These are phyloP conservation scores for Asbolus verrucosus DNA, from an alignment of 1,140 invertebrate species.

Conservation along the genomic window DNA sequence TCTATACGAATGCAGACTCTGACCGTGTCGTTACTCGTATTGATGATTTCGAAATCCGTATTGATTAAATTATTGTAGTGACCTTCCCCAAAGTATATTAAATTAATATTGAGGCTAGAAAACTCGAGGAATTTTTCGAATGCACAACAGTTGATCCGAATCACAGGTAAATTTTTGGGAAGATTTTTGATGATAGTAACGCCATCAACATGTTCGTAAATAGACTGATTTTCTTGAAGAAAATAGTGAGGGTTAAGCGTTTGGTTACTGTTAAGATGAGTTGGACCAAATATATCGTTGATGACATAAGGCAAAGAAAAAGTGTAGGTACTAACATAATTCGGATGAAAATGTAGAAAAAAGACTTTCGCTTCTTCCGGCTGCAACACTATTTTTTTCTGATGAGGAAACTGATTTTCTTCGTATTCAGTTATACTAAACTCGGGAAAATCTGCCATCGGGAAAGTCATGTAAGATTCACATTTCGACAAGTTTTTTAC, in stretches of 20 bases:
- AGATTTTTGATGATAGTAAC: not conserved
- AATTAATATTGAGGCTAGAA: constrained; percentile 11
- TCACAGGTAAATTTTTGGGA: not conserved
- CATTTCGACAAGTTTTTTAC: constrained; percentile 30
- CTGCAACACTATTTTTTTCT: constrained; percentile 28
- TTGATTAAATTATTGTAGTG: not conserved
- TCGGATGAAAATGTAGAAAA: constrained; percentile 50
- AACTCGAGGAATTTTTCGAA: constrained; percentile 7
- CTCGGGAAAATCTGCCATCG: constrained; percentile 44
- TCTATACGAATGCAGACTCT: constrained; percentile 9
- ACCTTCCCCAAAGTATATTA: constrained; percentile 17
- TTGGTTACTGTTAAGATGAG: not conserved
- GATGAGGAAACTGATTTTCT: constrained; percentile 22
- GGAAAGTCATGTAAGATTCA: constrained; percentile 38
- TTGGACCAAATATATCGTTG: constrained; percentile 27
- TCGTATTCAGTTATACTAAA: constrained; percentile 45
- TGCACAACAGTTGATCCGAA: not conserved
- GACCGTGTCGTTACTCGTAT: not conserved
- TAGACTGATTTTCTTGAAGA: not conserved
- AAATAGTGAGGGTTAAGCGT: not conserved
- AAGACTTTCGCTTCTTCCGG: constrained; percentile 41
- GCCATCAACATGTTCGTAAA: not conserved
- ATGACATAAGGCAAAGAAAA: constrained; percentile 51
- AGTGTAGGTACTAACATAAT: constrained; percentile 49
- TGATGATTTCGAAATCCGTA: constrained; percentile 30